Percentiles rank a stretch among this genome's conserved stretches.
Conservation (phyloP, 2,888 invertebrate species). For the Hyles lineata region DNA sequence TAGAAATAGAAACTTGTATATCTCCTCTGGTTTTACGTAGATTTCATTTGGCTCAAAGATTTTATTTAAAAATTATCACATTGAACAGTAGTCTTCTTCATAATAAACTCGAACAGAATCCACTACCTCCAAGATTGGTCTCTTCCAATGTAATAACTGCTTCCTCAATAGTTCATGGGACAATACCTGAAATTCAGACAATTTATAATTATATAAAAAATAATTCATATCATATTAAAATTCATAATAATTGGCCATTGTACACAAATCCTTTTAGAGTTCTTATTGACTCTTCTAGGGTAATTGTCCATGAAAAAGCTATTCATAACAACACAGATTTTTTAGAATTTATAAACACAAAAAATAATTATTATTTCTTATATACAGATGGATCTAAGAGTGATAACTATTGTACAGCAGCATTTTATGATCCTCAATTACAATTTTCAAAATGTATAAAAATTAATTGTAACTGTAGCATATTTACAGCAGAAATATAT, state of each 20-base stretch:
- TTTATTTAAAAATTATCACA: neutral
- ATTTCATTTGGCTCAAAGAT: conserved; percentile 4
- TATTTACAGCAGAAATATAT: neutral
- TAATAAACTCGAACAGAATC: neutral
- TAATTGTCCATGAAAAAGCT: neutral
- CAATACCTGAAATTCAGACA: conserved; percentile 2
- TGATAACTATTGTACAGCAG: no score
- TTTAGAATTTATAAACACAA: neutral
- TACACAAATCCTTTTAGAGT: neutral
- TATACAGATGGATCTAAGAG: no score
- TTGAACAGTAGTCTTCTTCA: neutral
- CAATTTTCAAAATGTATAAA: neutral
- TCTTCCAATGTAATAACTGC: neutral
- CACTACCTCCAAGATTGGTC: neutral
- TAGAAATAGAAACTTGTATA: conserved; percentile 29
- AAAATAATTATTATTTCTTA: neutral
- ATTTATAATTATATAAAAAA: neutral
- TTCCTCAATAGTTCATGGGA: conserved; percentile 5
- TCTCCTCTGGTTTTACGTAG: conserved; percentile 6
- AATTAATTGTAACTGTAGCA: neutral
- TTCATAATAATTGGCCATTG: neutral
- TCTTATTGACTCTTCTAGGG: neutral
- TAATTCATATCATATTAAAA: neutral
- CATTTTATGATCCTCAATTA: neutral
- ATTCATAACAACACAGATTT: neutral